These are phyloP conservation scores for Epicampocera succincta DNA, from an alignment of 2,888 invertebrate genomes.

Conservation along the genomic window DNA sequence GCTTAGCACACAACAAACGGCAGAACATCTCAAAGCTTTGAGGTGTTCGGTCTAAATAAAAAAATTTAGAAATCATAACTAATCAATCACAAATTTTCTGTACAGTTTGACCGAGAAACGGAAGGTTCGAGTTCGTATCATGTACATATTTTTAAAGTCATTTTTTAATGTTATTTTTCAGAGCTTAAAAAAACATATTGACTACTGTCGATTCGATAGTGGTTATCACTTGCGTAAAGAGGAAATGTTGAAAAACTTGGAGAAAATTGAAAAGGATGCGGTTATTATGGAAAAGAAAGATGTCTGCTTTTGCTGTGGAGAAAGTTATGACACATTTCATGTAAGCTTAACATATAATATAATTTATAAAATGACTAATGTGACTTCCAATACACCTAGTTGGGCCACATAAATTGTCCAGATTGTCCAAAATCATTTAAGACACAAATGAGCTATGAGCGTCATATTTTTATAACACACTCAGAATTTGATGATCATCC, in stretches of 20 bases:
- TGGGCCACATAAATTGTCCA: conserved; percentile 82
- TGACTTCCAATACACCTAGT: conserved; percentile 70
- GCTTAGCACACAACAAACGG: too few species aligned
- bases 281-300: conserved; percentile 79
- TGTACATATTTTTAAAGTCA: too few species aligned
- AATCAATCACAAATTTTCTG: too few species aligned
- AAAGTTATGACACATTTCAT: conserved; percentile 81
- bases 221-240: conserved; percentile 77
- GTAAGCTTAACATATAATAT: conserved; percentile 72
- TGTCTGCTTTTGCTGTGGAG: conserved; percentile 81
- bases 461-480: conserved; percentile 88
- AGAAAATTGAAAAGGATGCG: conserved; percentile 79
- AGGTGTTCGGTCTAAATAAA: too few species aligned
- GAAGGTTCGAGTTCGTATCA: too few species aligned
- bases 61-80: too few species aligned
- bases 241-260: conserved; percentile 79
- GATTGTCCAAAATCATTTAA: conserved; percentile 89
- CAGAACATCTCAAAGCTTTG: too few species aligned
- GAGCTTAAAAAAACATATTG: conserved; percentile 78
- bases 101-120: too few species aligned
- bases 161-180: too few species aligned
- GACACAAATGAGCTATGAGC: conserved; percentile 85
- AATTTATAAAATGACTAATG: not conserved
- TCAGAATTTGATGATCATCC: conserved; percentile 84
- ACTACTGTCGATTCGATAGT: conserved; percentile 79